Conservation (phyloP, 1,140 invertebrate genomes). For the Ceratosolen solmsi region DNA sequence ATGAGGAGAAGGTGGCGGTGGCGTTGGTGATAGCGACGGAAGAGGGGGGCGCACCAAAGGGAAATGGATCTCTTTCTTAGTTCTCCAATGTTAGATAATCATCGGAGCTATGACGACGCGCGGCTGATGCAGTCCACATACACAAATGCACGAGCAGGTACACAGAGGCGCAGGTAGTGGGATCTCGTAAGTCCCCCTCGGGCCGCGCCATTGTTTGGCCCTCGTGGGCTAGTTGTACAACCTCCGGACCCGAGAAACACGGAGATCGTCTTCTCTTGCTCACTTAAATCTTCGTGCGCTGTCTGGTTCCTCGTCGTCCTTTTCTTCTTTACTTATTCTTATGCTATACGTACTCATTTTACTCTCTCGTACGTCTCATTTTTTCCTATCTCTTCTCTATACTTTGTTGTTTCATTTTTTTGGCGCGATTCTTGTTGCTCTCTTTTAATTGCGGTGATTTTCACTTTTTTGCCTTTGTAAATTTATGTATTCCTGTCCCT, state of each 20-base stretch:
- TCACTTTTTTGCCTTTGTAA: background rate
- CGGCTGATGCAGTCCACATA: background rate
- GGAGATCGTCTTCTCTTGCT: conserved; percentile 33
- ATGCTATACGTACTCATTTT: conserved; percentile 3
- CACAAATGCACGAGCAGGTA: background rate
- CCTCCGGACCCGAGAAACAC: conserved; percentile 2
- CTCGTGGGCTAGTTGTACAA: background rate
- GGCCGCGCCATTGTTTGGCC: conserved; percentile 17
- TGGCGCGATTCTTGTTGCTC: background rate
- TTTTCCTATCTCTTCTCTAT: background rate
- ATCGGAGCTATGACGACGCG: background rate
- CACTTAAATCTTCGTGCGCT: conserved; percentile 21
- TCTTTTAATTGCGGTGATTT: conserved; percentile 39
- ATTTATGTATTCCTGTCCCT: background rate
- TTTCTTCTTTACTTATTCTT: conserved; percentile 30
- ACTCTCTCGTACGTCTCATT: background rate
- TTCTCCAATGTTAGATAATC: conserved; percentile 23
- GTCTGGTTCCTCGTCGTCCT: conserved; percentile 11
- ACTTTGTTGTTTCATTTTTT: conserved; percentile 22
- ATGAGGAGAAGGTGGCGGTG: too few relatives aligned
- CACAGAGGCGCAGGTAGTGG: background rate
- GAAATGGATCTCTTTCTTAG: conserved; percentile 40
- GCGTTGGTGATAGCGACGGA: too few relatives aligned
- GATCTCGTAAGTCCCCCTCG: background rate
- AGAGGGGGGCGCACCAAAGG: background rate